Conservation (phyloP, 2,113 vertebrate species). For the Eclectus roratus region DNA sequence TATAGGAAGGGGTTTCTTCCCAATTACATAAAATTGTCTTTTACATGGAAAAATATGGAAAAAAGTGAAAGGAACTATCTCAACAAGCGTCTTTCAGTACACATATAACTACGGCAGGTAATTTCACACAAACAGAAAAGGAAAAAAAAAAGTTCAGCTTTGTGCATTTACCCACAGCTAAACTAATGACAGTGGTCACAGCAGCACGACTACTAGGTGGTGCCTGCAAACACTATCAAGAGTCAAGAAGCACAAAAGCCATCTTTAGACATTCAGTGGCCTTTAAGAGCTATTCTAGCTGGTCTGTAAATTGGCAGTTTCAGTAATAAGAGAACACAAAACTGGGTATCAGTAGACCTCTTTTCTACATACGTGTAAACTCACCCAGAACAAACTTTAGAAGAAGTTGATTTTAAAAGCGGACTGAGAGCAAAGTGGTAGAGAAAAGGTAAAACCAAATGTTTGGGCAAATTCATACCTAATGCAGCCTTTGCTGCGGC, state of each 20-base stretch:
- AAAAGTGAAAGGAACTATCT: not conserved
- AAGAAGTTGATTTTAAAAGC: not conserved
- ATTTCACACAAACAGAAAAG: not conserved
- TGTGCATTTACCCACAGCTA: not conserved
- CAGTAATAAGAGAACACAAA: not conserved
- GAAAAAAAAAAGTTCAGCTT: fast-evolving
- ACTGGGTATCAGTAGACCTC: fast-evolving
- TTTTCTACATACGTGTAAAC: fast-evolving
- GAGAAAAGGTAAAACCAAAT: fast-evolving
- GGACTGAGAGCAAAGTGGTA: not conserved
- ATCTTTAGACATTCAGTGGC: fast-evolving
- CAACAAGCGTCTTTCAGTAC: not conserved
- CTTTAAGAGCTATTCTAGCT: not conserved
- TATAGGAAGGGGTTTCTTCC: not conserved
- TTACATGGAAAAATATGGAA: not conserved
- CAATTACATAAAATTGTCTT: not conserved
- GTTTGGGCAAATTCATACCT: conserved; percentile 67
- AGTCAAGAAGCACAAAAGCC: fast-evolving
- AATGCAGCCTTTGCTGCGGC: conserved; percentile 92
- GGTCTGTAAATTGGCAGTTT: fast-evolving
- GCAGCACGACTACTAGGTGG: not conserved
- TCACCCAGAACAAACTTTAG: not conserved
- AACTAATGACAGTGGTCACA: not conserved
- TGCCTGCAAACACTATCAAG: fast-evolving
- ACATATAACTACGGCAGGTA: fast-evolving